Percentiles rank a stretch among this genome's conserved stretches.
Evolutionary conservation across 2,113 vertebrate species (phyloP).

Genomic region (Lipophrys pholis): DNA sequence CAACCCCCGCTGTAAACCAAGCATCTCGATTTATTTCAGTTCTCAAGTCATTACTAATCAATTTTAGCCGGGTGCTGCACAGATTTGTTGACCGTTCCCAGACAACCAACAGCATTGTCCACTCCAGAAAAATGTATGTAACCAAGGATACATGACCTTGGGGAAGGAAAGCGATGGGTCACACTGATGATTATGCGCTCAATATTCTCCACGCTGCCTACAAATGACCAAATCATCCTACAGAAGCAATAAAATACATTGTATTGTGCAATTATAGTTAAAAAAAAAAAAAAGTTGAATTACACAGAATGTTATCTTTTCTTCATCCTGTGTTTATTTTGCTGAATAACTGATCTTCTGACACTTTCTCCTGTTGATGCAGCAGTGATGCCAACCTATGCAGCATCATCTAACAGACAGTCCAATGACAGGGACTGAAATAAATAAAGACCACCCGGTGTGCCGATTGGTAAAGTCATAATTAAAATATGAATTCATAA

Average conservation of each 20-base stretch:
- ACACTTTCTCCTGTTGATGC: not conserved
- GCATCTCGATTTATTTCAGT: not conserved
- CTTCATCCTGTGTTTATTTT: too few relatives aligned
- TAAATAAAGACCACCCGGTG: conserved; percentile 35
- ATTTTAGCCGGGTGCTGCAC: not conserved
- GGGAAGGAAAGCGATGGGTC: not conserved
- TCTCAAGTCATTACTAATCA: not conserved
- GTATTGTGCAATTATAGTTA: too few relatives aligned
- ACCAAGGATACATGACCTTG: not conserved
- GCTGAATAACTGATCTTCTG: not conserved
- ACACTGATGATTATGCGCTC: too few relatives aligned
- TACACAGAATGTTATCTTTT: too few relatives aligned
- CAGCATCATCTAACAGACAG: conserved; percentile 6
- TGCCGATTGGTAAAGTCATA: not conserved
- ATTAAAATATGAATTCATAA: conserved; percentile 32
- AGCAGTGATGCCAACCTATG: not conserved
- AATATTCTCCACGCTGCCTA: too few relatives aligned
- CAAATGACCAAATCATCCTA: too few relatives aligned
- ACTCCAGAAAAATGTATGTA: not conserved
- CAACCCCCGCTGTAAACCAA: not conserved
- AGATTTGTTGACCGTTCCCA: too few relatives aligned
- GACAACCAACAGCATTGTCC: not conserved
- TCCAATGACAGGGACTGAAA: conserved; percentile 11
- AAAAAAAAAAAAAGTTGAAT: too few relatives aligned
- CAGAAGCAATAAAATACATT: too few relatives aligned